A percentile compares a stretch with the other conserved stretches of the same genome.
phyloP scores from a whole-genome alignment of 2,888 invertebrate genomes.

The Conistra vaccinii region DNA sequence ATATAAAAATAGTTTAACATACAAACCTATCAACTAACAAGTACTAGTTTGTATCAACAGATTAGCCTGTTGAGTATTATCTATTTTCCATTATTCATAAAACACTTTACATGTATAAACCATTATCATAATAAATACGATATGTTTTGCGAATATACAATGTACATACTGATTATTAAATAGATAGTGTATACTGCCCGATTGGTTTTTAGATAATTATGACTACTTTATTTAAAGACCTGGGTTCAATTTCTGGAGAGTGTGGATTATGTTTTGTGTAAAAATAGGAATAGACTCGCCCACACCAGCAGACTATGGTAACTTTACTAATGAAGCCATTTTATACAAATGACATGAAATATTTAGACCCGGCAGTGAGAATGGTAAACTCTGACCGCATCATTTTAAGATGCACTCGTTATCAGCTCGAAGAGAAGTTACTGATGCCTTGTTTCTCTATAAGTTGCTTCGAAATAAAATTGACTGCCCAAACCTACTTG shows the following conservation, averaged over 20 bases:
- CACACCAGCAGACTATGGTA: neutral
- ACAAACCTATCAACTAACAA: conserved; percentile 7
- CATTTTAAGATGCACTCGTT: too few species aligned
- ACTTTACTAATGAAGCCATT: neutral
- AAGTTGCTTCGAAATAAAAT: too few species aligned
- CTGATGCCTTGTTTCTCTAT: too few species aligned
- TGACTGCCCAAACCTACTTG: too few species aligned
- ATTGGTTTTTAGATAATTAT: neutral
- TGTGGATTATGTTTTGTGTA: neutral
- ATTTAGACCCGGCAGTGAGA: neutral
- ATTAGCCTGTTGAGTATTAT: conserved; percentile 52
- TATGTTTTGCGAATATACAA: conserved; percentile 44
- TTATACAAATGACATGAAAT: conserved; percentile 12
- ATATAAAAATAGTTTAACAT: neutral
- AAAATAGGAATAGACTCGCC: conserved; percentile 7
- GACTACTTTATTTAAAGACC: conserved; percentile 19
- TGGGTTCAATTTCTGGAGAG: neutral
- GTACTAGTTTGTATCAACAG: conserved; percentile 28
- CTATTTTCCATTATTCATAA: conserved; percentile 58
- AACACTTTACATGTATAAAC: conserved; percentile 50
- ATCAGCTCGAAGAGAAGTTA: too few species aligned
- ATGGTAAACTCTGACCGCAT: neutral
- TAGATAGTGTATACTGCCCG: conserved; percentile 15
- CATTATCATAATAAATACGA: conserved; percentile 55
- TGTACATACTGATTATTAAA: conserved; percentile 28